These are phyloP conservation scores for Trypoxylus dichotomus DNA, from an alignment of 1,140 invertebrate species.

Conservation along the genomic window DNA sequence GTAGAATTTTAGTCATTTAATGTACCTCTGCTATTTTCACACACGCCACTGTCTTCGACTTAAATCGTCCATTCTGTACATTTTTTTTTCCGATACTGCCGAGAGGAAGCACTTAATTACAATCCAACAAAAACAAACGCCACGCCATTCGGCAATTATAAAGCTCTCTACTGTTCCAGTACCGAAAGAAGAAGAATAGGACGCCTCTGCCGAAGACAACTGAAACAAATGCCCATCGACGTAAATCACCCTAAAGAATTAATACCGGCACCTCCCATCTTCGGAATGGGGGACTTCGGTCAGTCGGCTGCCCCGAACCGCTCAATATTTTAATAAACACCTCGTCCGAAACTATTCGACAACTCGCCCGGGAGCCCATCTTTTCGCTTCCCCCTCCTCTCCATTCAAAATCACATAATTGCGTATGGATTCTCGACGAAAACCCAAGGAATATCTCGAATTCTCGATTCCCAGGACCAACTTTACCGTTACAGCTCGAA, in stretches of 20 bases:
- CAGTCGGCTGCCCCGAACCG: neutral
- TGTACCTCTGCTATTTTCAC: too few relatives aligned
- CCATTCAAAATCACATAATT: neutral
- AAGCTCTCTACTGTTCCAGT: neutral
- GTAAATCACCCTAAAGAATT: slow-evolving; percentile 17
- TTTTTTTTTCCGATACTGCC: neutral
- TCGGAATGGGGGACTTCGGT: neutral
- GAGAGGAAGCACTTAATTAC: neutral
- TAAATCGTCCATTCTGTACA: neutral
- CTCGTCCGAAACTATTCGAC: neutral
- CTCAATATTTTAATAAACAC: slow-evolving; percentile 3
- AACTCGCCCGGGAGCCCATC: neutral
- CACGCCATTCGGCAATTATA: neutral
- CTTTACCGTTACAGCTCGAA: neutral
- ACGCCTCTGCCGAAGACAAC: neutral
- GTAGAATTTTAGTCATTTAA: too few relatives aligned
- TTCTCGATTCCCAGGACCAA: neutral
- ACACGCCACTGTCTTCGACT: too few relatives aligned
- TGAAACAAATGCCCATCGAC: neutral
- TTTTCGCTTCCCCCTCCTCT: too few relatives aligned
- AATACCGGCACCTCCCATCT: neutral
- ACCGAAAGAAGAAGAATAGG: neutral
- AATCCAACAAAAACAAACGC: neutral
- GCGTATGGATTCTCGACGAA: neutral
- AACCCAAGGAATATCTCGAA: neutral